Evolutionary conservation across 2,797 vertebrate species (phyloP), one percentile per base, ranked within the genome.

Genomic region (Synaphobranchus kaupii): DNA sequence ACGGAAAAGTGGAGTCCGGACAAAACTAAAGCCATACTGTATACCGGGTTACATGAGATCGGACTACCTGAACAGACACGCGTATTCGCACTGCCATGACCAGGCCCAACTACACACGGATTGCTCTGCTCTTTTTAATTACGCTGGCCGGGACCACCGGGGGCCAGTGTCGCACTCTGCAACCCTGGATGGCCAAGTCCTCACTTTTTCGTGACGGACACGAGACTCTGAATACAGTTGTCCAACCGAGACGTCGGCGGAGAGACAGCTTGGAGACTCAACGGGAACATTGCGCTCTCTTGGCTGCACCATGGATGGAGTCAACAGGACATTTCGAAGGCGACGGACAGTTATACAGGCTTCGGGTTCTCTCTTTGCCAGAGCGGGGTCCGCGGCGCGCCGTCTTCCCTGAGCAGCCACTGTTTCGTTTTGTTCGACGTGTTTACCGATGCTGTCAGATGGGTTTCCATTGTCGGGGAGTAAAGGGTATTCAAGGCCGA

Each of bases 391-490:
- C 94, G 0, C 91, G 76, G 0, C 93, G 92, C 31, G 83, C 83
- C 0, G 91, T 96, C 4, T 97, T 96, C 85, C 96, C 96, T 0
- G 95, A 94, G 48, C 94, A 93, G 48, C 86, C 93, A 12, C 95
- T 97, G 0, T 95, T 96, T 89, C 92, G 88, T 86, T 96, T 96
- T 60, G 90, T 97, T 3, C 92, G 94, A 25, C 90, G 93, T 63
- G 92, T 96, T 85, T 97, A 97, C 91, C 94, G 88, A 15, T 97
- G 97, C 93, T 97, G 96, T 93, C 95, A 94, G 88, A 89, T 91
- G 50, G 92, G 96, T n/a, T 83, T 91, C 0, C 87, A 84, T 84
- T 97, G 97, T 90, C 92, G 89, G 84, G 92, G 90, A 76, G 92
- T 97, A 1, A 96, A 94, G 66, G 97, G 97, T 12, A 95, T 97